These are phyloP conservation scores for Nebria salina DNA, from an alignment of 2,888 invertebrate species.

Conservation along the genomic window DNA sequence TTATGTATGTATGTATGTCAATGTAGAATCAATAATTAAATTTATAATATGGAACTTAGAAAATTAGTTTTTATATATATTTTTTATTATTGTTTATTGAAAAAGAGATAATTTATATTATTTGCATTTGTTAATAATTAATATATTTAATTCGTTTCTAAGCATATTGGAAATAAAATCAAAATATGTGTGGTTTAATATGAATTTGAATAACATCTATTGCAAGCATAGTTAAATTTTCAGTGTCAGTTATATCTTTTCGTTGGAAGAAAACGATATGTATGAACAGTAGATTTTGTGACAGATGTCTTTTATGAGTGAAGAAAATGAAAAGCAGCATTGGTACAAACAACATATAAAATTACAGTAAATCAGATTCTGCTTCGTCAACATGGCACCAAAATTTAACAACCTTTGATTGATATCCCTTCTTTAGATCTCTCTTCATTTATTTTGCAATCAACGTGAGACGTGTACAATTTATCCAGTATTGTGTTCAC, in stretches of 20 bases:
- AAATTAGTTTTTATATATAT: too few relatives aligned
- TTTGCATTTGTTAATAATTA: too few relatives aligned
- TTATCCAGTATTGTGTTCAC: neutral
- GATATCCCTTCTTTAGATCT: neutral
- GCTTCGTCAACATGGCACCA: neutral
- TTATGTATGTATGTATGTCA: too few relatives aligned
- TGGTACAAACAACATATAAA: slow-evolving; percentile 30
- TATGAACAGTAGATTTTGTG: neutral
- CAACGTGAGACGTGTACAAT: neutral
- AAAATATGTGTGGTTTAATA: too few relatives aligned
- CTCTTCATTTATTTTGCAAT: neutral
- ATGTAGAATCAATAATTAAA: too few relatives aligned
- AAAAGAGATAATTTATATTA: too few relatives aligned
- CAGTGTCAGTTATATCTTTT: neutral
- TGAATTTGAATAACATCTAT: too few relatives aligned
- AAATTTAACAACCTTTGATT: neutral
- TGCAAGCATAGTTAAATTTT: neutral
- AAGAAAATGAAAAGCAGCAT: slow-evolving; percentile 24
- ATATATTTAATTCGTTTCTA: too few relatives aligned
- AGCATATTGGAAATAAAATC: too few relatives aligned
- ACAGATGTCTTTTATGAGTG: slow-evolving; percentile 22
- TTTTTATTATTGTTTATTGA: too few relatives aligned
- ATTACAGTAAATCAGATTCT: slow-evolving; percentile 27
- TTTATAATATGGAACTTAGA: too few relatives aligned
- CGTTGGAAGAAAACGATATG: neutral